Percentiles rank a stretch among this genome's conserved stretches.
These are phyloP conservation scores for Rhizoglyphus robini DNA, from an alignment of 1,140 invertebrate genomes.

Conservation along the genomic window DNA sequence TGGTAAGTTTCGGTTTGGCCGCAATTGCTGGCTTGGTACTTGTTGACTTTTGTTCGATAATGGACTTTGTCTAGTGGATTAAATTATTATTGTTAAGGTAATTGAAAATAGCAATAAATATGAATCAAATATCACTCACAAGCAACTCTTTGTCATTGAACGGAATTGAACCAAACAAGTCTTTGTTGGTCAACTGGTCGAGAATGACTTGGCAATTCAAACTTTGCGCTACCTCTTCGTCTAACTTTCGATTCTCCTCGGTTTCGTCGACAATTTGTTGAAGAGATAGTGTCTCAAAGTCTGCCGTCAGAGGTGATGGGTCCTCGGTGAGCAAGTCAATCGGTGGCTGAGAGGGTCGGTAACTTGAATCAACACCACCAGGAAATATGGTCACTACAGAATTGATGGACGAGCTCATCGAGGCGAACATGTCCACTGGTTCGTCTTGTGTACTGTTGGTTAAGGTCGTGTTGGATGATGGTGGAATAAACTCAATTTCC, in stretches of 20 bases:
- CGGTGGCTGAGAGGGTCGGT: too few relatives aligned
- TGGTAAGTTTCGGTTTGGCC: background rate
- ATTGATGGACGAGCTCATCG: too few relatives aligned
- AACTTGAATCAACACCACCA: too few relatives aligned
- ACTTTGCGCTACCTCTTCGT: slow-evolving; percentile 21
- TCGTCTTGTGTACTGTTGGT: background rate
- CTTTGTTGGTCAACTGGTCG: slow-evolving; percentile 16
- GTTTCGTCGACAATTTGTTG: slow-evolving; percentile 1
- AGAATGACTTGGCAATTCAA: slow-evolving; percentile 16
- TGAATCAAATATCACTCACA: background rate
- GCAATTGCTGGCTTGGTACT: background rate
- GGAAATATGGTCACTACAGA: too few relatives aligned
- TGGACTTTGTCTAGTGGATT: background rate
- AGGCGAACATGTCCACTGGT: too few relatives aligned
- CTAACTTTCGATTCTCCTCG: slow-evolving; percentile 15
- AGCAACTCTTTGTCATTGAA: slow-evolving; percentile 15
- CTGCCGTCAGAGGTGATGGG: too few relatives aligned
- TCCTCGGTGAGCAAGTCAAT: too few relatives aligned
- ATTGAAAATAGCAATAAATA: too few relatives aligned
- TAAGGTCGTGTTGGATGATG: too few relatives aligned
- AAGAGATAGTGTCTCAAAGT: background rate
- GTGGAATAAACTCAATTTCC: background rate
- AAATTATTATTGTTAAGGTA: background rate
- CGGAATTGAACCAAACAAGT: slow-evolving; percentile 22
- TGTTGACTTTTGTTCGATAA: background rate